A percentile compares a stretch with the other conserved stretches of the same genome.
phyloP scores from a whole-genome alignment of 2,888 invertebrate genomes.

The Clitarchus hookeri region DNA sequence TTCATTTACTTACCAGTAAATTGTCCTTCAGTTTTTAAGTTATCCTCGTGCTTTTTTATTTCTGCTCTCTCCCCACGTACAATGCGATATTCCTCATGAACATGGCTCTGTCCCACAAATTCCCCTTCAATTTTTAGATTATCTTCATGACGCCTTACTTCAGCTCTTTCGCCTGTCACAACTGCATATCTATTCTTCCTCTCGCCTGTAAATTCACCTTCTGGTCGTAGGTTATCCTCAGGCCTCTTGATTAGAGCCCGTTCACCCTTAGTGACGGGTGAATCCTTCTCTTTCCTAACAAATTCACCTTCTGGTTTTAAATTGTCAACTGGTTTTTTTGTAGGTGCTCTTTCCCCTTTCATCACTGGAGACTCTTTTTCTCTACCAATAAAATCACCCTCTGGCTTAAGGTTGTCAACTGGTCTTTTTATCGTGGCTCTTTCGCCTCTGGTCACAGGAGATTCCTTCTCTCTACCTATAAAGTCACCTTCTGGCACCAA shows the following conservation, averaged over 20 bases:
- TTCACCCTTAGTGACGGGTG: conserved; percentile 56
- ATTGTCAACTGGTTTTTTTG: conserved; percentile 43
- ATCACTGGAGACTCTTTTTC: conserved; percentile 45
- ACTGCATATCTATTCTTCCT: conserved; percentile 47
- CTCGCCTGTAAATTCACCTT: conserved; percentile 49
- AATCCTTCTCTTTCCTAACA: conserved; percentile 44
- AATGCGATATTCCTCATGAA: conserved; percentile 54
- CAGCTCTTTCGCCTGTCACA: conserved; percentile 45
- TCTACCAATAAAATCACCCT: conserved; percentile 47
- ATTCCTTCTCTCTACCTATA: conserved; percentile 34
- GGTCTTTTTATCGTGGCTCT: conserved; percentile 40
- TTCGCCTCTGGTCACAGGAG: conserved; percentile 52
- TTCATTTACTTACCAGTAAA: conserved; percentile 42
- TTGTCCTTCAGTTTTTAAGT: conserved; percentile 53
- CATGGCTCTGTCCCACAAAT: conserved; percentile 62
- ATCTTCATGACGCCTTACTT: conserved; percentile 66
- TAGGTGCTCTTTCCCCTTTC: conserved; percentile 36
- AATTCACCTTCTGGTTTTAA: conserved; percentile 50
- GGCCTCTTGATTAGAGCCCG: conserved; percentile 49
- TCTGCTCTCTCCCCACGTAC: conserved; percentile 58
- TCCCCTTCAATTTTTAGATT: conserved; percentile 69
- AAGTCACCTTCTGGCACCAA: conserved; percentile 62
- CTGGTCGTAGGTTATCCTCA: conserved; percentile 46
- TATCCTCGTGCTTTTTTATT: conserved; percentile 66
- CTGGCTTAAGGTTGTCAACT: conserved; percentile 46